Percentiles rank a stretch among this genome's conserved stretches.
Conservation (phyloP, 2,797 vertebrate species). For the Loris lydekkerianus region DNA sequence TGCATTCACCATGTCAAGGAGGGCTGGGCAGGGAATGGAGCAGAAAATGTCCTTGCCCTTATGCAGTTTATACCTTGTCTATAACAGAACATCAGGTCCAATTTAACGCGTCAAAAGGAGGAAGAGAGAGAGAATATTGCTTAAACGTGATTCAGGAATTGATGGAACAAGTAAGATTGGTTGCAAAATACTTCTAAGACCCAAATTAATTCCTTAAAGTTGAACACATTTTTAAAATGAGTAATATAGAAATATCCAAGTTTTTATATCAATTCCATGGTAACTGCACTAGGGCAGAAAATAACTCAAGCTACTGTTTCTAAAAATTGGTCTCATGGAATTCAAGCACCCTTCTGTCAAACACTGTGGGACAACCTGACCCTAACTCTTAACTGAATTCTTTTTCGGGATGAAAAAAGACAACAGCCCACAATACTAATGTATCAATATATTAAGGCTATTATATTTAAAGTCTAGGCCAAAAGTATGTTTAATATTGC, state of each 20-base stretch:
- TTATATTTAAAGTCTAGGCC: neutral
- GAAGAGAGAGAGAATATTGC: neutral
- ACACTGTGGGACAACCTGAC: neutral
- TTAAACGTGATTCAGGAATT: neutral
- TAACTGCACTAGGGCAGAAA: neutral
- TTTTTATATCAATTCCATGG: neutral
- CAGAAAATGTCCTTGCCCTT: slow-evolving; percentile 35
- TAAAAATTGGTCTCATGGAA: neutral
- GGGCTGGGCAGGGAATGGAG: neutral
- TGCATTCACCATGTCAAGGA: neutral
- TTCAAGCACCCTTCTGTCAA: neutral
- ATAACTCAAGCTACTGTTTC: slow-evolving; percentile 1
- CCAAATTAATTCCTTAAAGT: neutral
- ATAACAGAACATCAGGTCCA: neutral
- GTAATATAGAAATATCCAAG: neutral
- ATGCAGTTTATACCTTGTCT: neutral
- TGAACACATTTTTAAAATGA: slow-evolving; percentile 1
- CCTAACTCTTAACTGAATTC: neutral
- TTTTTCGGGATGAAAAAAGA: slow-evolving; percentile 7
- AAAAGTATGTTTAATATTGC: neutral
- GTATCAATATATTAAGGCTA: neutral
- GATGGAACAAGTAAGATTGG: neutral
- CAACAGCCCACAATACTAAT: neutral
- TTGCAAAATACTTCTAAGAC: slow-evolving; percentile 6
- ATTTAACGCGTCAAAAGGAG: neutral